These are phyloP conservation scores for Amphimallon solstitiale DNA, from an alignment of 2,888 invertebrate species.

Conservation along the genomic window DNA sequence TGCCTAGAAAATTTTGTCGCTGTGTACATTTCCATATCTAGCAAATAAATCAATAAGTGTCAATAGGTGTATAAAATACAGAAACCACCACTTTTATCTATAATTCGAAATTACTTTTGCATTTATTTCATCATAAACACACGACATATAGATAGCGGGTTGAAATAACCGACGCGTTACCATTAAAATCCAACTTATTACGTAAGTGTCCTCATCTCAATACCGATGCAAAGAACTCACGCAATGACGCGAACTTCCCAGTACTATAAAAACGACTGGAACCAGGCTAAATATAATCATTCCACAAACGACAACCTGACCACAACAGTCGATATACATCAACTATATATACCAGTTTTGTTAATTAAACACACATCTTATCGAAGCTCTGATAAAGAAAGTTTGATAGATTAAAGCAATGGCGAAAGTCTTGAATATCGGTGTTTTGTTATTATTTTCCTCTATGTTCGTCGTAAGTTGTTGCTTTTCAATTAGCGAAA, in stretches of 20 bases:
- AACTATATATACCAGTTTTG: not conserved
- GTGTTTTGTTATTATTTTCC: not conserved
- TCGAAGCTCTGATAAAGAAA: no score
- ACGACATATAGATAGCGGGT: not conserved
- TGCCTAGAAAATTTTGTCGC: no score
- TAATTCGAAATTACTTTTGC: no score
- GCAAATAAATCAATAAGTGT: no score
- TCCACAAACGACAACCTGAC: not conserved
- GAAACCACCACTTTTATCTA: no score
- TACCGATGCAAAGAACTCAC: conserved; percentile 9
- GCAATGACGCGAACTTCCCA: not conserved
- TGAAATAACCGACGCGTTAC: not conserved
- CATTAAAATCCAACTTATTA: conserved; percentile 1
- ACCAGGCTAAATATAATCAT: conserved; percentile 11
- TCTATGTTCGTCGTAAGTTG: not conserved
- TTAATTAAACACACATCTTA: not conserved
- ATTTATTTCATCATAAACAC: no score
- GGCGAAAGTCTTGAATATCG: not conserved
- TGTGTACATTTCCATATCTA: no score
- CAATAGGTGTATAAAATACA: no score
- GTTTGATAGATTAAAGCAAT: not conserved
- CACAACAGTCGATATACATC: conserved; percentile 6
- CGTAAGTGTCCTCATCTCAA: conserved; percentile 14
- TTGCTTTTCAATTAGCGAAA: not conserved
- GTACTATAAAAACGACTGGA: conserved; percentile 5